A percentile compares a stretch with the other conserved stretches of the same genome.
phyloP scores from a whole-genome alignment of 2,797 vertebrate species.

The Manis crassicaudata region DNA sequence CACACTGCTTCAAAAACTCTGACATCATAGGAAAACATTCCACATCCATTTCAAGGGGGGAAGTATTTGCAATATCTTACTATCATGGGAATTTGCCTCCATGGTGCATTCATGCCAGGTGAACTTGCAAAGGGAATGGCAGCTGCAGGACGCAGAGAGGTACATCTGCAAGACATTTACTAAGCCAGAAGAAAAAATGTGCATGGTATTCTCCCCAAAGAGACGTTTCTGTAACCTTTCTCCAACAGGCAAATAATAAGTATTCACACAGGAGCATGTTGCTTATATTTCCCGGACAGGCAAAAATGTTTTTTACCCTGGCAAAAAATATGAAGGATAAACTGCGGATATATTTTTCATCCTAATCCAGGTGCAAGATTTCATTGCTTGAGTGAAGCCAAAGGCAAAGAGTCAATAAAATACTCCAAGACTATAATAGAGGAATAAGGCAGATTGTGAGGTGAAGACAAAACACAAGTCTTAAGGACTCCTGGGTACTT shows the following conservation, averaged over 20 bases:
- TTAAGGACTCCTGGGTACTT: slow-evolving; percentile 5
- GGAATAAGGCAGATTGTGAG: slow-evolving; percentile 47
- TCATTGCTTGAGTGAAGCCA: slow-evolving; percentile 68
- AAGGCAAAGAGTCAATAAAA: slow-evolving; percentile 51
- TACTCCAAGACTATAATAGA: slow-evolving; percentile 61
- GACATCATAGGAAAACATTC: slow-evolving; percentile 35
- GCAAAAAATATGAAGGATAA: slow-evolving; percentile 70
- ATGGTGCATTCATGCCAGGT: slow-evolving; percentile 75
- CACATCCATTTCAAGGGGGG: slow-evolving; percentile 50
- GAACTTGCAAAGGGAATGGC: slow-evolving; percentile 77
- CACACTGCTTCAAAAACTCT: neutral
- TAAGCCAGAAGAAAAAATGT: slow-evolving; percentile 69
- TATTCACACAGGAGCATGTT: slow-evolving; percentile 77
- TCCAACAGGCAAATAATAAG: slow-evolving; percentile 82
- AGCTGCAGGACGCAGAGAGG: slow-evolving; percentile 67
- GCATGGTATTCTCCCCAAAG: slow-evolving; percentile 76
- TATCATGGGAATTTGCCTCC: slow-evolving; percentile 62
- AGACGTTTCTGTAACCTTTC: slow-evolving; percentile 81
- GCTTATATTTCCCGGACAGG: slow-evolving; percentile 78
- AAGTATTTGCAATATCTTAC: slow-evolving; percentile 66
- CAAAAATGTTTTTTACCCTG: slow-evolving; percentile 60
- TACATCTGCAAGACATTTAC: slow-evolving; percentile 79
- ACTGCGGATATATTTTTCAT: slow-evolving; percentile 70
- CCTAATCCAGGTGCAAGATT: slow-evolving; percentile 68
- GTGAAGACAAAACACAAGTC: slow-evolving; percentile 56